Conservation (phyloP, 2,888 invertebrate genomes). For the Latrodectus elegans region DNA sequence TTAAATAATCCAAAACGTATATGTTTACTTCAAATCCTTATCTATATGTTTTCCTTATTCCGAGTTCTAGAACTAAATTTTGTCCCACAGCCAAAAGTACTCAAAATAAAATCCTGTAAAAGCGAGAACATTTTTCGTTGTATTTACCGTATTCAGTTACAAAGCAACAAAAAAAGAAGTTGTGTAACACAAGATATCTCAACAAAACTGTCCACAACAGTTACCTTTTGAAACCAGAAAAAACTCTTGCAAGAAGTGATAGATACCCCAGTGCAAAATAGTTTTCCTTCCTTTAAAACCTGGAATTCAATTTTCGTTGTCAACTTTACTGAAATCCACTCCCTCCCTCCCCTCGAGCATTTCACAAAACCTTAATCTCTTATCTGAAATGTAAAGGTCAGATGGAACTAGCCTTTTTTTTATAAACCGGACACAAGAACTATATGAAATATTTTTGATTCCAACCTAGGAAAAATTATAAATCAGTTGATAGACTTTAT, state of each 20-base stretch:
- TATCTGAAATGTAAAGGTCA: slow-evolving; percentile 21
- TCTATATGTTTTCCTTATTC: no score
- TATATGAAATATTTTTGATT: background rate
- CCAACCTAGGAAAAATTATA: background rate
- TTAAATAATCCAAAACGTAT: no score
- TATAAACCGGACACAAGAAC: background rate
- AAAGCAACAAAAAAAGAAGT: no score
- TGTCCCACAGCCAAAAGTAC: no score
- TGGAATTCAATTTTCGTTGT: slow-evolving; percentile 43
- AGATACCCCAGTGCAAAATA: background rate
- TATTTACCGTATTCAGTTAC: background rate
- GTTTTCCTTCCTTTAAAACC: slow-evolving; percentile 5
- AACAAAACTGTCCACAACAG: background rate
- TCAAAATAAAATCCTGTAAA: background rate
- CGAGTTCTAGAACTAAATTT: no score
- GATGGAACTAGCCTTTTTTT: slow-evolving; percentile 31
- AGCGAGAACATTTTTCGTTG: background rate
- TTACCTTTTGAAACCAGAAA: slow-evolving; percentile 8
- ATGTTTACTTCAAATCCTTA: no score
- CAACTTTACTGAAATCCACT: background rate
- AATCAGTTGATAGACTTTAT: background rate
- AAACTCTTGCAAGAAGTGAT: slow-evolving; percentile 5
- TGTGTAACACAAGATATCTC: background rate
- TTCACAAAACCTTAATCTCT: slow-evolving; percentile 18
- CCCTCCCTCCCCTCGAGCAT: slow-evolving; percentile 2